Conservation (phyloP, 1,140 invertebrate genomes). For the Pissodes strobi region DNA sequence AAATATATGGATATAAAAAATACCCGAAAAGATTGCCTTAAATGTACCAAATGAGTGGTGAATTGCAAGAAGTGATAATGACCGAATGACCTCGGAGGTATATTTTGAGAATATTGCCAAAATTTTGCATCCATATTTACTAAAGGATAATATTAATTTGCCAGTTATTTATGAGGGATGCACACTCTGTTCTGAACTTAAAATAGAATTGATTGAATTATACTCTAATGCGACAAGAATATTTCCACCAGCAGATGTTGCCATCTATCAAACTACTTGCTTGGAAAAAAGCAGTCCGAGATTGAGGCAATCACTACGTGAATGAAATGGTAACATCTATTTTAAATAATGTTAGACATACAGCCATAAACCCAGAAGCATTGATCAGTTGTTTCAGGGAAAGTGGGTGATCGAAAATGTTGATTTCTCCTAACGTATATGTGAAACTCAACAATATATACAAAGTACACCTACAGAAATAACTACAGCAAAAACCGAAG, state of each 20-base stretch:
- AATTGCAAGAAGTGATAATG: constrained; percentile 47
- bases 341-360: too few relatives aligned
- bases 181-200: neutral
- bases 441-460: too few relatives aligned
- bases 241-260: neutral
- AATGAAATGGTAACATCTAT: neutral
- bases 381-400: neutral
- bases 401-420: too few relatives aligned
- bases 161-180: neutral
- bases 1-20: constrained; percentile 48
- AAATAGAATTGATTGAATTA: neutral
- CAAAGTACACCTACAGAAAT: too few relatives aligned
- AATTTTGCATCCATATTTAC: neutral
- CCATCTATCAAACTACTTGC: neutral
- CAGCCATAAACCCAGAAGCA: neutral
- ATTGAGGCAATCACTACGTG: neutral
- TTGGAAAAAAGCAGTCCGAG: neutral
- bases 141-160: neutral
- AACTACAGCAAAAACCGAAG: too few relatives aligned
- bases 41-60: too few relatives aligned
- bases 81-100: constrained; percentile 50
- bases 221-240: neutral
- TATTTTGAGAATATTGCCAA: too few relatives aligned
- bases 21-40: too few relatives aligned
- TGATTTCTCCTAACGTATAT: too few relatives aligned